phyloP scores from a whole-genome alignment of 1,140 invertebrate species.

The Sesamia nonagrioides region DNA sequence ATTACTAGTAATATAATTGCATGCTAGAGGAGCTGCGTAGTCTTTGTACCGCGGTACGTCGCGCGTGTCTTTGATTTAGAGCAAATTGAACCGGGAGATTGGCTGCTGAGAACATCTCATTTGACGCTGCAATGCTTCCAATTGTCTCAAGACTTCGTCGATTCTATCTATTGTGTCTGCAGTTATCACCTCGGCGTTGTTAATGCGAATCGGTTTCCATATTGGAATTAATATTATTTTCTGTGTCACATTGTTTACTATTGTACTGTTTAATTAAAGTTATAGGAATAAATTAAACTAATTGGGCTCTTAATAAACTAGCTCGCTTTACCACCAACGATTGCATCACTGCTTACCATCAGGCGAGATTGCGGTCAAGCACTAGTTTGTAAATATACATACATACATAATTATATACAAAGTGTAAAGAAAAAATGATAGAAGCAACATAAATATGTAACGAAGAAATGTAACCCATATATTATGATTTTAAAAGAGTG shows the following conservation, averaged over 20 bases:
- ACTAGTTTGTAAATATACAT: too few species aligned
- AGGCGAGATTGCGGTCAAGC: too few species aligned
- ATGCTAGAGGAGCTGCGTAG: conserved; percentile 26
- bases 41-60: conserved; percentile 28
- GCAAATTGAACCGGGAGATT: conserved; percentile 83
- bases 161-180: conserved; percentile 65
- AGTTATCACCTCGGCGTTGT: conserved; percentile 58
- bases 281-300: too few species aligned
- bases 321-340: too few species aligned
- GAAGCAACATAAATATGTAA: too few species aligned
- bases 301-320: too few species aligned
- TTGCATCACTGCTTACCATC: too few species aligned
- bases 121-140: conserved; percentile 80
- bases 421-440: too few species aligned
- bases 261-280: background rate
- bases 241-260: background rate
- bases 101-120: conserved; percentile 78
- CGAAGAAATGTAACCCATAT: too few species aligned
- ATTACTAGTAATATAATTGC: conserved; percentile 62
- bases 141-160: conserved; percentile 71
- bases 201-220: conserved; percentile 54
- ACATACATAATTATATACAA: too few species aligned
- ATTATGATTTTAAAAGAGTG: too few species aligned
- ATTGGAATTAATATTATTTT: conserved; percentile 37
- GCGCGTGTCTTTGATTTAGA: conserved; percentile 74